Base-by-base conservation (phyloP, 2,888 invertebrate genomes). In the Drosophila borealis region DNA sequence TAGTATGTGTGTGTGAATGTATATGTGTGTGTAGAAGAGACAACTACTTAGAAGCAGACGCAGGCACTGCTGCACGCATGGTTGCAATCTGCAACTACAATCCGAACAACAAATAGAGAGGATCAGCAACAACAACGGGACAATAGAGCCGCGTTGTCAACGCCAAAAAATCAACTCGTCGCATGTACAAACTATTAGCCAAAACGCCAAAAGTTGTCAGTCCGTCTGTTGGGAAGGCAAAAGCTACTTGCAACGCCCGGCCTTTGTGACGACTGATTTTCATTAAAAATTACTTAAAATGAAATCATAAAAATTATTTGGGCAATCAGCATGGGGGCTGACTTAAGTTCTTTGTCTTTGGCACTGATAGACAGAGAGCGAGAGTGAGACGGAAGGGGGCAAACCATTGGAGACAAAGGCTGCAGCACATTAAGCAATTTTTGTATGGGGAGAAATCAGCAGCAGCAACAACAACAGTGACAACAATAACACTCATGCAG, bases 211-310 rank as follows among this genome's bases (percentile, higher is more conserved):
- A 77, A 44, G 55, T 79, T 80, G 79, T 77, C 80, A 79, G 57
- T 39, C 29, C 39, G 65, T 19, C 61, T 33, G 34, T 39, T 9
- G 17, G 29, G n/a, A 19, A 5, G 46, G 29, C 39, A 29, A 39
- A 57, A 51, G 72, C 54, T 54, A 57, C 54, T 56, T 67, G 59
- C 54, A 33, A 17, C 60, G 45, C 44, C 21, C 21, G 44, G 25
- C 46, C 56, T 64, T 64, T 72, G 74, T 77, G 65, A 69, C 74
- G 68, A 83, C 78, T 78, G 75, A 84, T 89, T 89, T 90, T 86
- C 89, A 91, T 90, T 89, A 89, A 90, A 91, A 88, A 90, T 91
- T 89, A 90, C 90, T 91, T 90, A 88, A 89, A 88, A 82, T 82
- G 78, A 84, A 84, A 87, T 87, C 81, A 87, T 72, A 80, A 70